Evolutionary conservation across 2,888 invertebrate species (phyloP), one percentile per base, ranked within the genome.

Genomic region (Stenichneumon culpator): DNA sequence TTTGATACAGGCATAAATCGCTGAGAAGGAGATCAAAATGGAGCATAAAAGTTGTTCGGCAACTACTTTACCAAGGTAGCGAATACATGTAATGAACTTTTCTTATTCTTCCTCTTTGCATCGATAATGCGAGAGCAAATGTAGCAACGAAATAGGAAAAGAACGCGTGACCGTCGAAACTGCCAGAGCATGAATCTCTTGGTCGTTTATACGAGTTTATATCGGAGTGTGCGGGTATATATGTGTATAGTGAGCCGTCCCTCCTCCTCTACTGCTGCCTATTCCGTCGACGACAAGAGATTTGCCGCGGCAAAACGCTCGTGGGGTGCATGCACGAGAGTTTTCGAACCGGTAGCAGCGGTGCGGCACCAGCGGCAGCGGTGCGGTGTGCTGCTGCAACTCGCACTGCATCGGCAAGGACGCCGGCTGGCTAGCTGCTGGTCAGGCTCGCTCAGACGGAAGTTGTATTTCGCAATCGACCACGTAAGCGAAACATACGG

Each of bases 401-500:
- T 79, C 63, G 75, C 65, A 57, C 44, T 44, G 73, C 52, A 79
- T 70, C 60, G 63, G 67, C 79, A 85, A 85, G 82, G 85, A 75
- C 82, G 82, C 44, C 79, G 68, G 69, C 67, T 81, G 81, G 67
- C 69, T 79, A 60, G 74, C 68, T 80, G 44, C 65, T 74, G 74
- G 74, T 63, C 74, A 52, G 74, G 65, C 54, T 78, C 36, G 70
- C 52, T 79, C 39, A 67, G 77, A 81, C 89, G 90, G 90, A 90
- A 90, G 89, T 89, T 89, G 89, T 84, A 87, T 88, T 89, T 89
- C 88, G 88, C 91, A 89, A 88, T 91, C 90, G 90, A 87, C 79
- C 90, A 87, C 89, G 89, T 90, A 89, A 89, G 88, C 90, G 88
- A 87, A 89, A 88, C 79, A 72, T 75, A 82, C 82, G 65, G 82